Evolutionary conservation across 2,888 invertebrate genomes (phyloP).

Genomic region (Drosophila rubida): DNA sequence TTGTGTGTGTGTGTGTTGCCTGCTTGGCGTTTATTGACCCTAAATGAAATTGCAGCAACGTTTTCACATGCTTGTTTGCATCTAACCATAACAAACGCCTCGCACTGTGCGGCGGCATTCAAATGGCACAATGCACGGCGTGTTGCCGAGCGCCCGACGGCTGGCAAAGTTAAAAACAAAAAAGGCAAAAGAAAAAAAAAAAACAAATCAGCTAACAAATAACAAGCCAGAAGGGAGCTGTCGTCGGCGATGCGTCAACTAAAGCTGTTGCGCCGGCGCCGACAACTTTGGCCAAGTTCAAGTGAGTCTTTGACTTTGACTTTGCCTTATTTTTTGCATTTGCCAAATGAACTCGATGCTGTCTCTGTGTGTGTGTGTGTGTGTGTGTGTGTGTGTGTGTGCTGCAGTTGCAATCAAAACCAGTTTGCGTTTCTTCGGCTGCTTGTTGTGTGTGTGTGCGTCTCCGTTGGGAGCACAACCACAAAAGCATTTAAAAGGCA

Average conservation of each 20-base stretch:
- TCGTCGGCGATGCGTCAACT: neutral
- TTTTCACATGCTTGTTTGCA: slow-evolving; percentile 41
- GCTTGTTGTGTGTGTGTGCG: neutral
- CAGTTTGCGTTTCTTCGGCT: slow-evolving; percentile 37
- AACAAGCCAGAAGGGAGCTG: slow-evolving; percentile 8
- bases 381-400: too few relatives aligned
- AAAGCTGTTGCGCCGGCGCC: slow-evolving; percentile 43
- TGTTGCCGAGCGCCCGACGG: slow-evolving; percentile 15
- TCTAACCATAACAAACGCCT: slow-evolving; percentile 54
- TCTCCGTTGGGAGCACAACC: slow-evolving; percentile 49
- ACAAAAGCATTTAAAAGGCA: slow-evolving; percentile 64
- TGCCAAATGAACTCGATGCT: slow-evolving; percentile 19
- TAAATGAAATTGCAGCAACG: slow-evolving; percentile 65
- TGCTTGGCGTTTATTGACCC: slow-evolving; percentile 80
- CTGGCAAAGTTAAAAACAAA: too few relatives aligned
- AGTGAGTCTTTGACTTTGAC: slow-evolving; percentile 42
- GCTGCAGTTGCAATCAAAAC: slow-evolving; percentile 58
- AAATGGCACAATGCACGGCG: slow-evolving; percentile 56
- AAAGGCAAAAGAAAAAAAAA: slow-evolving; percentile 5
- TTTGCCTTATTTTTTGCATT: slow-evolving; percentile 18
- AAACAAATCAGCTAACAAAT: slow-evolving; percentile 54
- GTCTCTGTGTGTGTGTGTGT: too few relatives aligned
- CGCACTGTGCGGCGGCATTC: slow-evolving; percentile 54
- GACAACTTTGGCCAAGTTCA: slow-evolving; percentile 70
- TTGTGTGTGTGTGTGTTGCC: slow-evolving; percentile 1